Conservation (phyloP, 2,797 vertebrate species). For the Manis javanica region DNA sequence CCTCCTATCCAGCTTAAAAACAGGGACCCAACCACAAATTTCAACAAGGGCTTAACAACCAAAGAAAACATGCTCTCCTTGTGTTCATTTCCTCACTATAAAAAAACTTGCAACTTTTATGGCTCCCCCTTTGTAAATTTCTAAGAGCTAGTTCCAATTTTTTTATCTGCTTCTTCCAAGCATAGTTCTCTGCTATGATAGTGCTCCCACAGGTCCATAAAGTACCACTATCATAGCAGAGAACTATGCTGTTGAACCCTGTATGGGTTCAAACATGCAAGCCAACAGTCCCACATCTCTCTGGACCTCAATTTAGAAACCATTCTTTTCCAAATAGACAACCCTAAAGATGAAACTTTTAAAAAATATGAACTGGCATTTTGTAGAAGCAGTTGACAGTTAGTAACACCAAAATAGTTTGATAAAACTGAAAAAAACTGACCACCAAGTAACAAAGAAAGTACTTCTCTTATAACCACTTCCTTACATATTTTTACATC, state of each 20-base stretch:
- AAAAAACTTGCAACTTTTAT: neutral
- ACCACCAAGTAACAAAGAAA: neutral
- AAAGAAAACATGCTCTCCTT: neutral
- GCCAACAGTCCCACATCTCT: neutral
- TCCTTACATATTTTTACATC: neutral
- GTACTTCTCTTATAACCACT: neutral
- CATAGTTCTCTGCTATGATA: neutral
- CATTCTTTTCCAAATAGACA: neutral
- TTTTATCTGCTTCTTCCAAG: neutral
- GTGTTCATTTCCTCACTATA: neutral
- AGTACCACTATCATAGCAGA: too few relatives aligned
- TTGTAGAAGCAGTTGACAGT: neutral
- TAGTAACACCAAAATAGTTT: constrained; percentile 26
- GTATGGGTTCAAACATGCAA: neutral
- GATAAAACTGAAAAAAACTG: neutral
- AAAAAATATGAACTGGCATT: neutral
- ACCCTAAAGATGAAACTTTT: neutral
- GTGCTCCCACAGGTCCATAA: too few relatives aligned
- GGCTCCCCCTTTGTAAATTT: neutral
- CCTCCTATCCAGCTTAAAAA: neutral
- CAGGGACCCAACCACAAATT: neutral
- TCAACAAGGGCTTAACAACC: constrained; percentile 25
- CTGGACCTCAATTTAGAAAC: neutral
- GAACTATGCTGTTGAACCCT: too few relatives aligned
- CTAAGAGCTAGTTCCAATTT: neutral